A percentile compares a stretch with the other conserved stretches of the same genome.
Conservation (phyloP, 2,113 vertebrate species). For the Strix uralensis region DNA sequence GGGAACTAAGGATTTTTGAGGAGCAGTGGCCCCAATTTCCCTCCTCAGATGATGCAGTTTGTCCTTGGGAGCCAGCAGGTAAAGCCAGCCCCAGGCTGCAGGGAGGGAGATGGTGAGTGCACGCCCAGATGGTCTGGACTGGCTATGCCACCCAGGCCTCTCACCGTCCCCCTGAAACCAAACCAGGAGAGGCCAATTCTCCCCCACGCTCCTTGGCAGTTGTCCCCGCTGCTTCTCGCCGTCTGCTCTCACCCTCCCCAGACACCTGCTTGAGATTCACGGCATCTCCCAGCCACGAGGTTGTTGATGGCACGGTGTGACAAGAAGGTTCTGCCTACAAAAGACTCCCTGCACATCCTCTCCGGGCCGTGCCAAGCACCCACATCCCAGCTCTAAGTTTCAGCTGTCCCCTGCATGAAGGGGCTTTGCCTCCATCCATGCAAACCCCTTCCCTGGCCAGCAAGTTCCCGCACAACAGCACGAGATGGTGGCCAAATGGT, state of each 20-base stretch:
- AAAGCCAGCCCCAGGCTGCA: not conserved
- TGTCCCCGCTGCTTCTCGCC: not conserved
- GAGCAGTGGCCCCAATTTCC: not conserved
- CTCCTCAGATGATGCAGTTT: not conserved
- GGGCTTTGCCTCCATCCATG: not conserved
- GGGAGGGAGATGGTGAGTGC: rapidly evolving
- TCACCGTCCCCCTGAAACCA: not conserved
- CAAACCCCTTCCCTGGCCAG: not conserved
- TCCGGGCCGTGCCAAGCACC: not conserved
- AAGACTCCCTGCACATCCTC: not conserved
- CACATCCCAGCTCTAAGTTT: not conserved
- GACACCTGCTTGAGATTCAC: not conserved
- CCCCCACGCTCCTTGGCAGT: not conserved
- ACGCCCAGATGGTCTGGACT: not conserved
- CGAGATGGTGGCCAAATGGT: not conserved
- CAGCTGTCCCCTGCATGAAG: rapidly evolving
- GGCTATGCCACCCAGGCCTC: not conserved
- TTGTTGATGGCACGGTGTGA: not conserved
- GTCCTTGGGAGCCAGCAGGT: not conserved
- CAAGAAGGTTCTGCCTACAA: not conserved
- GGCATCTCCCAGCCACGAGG: not conserved
- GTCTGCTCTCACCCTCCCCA: not conserved
- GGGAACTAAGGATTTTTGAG: not conserved
- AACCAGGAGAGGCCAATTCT: not conserved
- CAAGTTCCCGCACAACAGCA: not conserved